Conservation (phyloP, 2,888 invertebrate genomes). For the Andrena trimmerana region DNA sequence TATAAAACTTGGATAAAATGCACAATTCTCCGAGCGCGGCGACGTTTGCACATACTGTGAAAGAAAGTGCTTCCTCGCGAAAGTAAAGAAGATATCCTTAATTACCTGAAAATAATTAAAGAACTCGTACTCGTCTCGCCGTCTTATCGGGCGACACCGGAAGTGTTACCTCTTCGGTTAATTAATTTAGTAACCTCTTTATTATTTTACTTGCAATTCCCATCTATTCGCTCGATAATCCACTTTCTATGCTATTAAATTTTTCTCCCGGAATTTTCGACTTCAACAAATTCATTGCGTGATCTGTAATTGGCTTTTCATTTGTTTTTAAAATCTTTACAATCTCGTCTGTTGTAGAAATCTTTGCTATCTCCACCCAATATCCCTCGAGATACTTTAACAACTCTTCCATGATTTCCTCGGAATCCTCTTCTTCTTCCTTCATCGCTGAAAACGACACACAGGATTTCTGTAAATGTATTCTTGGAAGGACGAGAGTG, state of each 20-base stretch:
- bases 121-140: background rate
- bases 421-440: constrained; percentile 48
- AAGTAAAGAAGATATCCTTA: background rate
- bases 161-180: background rate
- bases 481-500: too few relatives aligned
- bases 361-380: constrained; percentile 73
- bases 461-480: too few relatives aligned
- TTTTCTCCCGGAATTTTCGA: constrained; percentile 50
- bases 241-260: constrained; percentile 12
- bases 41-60: constrained; percentile 9
- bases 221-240: constrained; percentile 19
- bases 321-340: constrained; percentile 55
- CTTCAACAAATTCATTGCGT: constrained; percentile 44
- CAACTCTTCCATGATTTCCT: constrained; percentile 71
- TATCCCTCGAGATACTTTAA: constrained; percentile 73
- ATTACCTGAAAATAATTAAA: background rate
- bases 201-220: background rate
- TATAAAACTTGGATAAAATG: constrained; percentile 23
- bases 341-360: constrained; percentile 64
- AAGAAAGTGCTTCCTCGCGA: background rate
- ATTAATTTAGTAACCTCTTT: constrained; percentile 8
- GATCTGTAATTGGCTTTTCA: constrained; percentile 35
- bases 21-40: background rate
- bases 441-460: constrained; percentile 40
- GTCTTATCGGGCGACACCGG: background rate